phyloP scores from a whole-genome alignment of 2,797 vertebrate genomes.

The Octomys mimax region DNA sequence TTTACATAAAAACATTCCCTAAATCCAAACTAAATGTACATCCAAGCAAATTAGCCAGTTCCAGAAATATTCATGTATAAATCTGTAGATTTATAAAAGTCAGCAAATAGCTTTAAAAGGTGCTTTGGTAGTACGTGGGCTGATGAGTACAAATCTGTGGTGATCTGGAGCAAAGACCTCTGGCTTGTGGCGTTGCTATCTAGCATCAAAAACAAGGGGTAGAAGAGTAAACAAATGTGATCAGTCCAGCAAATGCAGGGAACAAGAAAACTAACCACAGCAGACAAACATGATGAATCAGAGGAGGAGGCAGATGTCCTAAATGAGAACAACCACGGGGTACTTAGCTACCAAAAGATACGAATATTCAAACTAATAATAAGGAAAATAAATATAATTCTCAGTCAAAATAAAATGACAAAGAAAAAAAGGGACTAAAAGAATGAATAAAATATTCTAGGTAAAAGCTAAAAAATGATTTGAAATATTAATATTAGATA shows the following conservation, averaged over 20 bases:
- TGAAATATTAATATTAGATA: constrained; percentile 1
- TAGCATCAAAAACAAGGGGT: background rate
- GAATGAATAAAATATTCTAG: background rate
- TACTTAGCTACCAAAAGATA: background rate
- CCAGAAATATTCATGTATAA: constrained; percentile 1
- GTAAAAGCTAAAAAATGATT: background rate
- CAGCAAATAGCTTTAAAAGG: background rate
- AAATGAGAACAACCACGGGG: background rate
- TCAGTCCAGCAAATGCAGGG: constrained; percentile 1
- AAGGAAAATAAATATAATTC: background rate
- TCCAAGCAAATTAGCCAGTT: background rate
- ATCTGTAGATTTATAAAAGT: constrained; percentile 10
- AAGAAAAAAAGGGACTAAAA: background rate
- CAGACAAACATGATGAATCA: background rate
- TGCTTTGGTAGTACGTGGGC: background rate
- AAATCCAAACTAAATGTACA: constrained; percentile 46
- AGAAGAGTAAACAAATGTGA: background rate
- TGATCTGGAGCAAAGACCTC: background rate
- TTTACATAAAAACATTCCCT: background rate
- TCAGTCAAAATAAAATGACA: constrained; percentile 14
- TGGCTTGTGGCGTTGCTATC: background rate
- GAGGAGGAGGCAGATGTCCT: background rate
- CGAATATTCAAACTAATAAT: background rate
- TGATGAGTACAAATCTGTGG: background rate
- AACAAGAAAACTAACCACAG: constrained; percentile 3